Evolutionary conservation across 2,113 vertebrate species (phyloP).

Genomic region (Bucco capensis): DNA sequence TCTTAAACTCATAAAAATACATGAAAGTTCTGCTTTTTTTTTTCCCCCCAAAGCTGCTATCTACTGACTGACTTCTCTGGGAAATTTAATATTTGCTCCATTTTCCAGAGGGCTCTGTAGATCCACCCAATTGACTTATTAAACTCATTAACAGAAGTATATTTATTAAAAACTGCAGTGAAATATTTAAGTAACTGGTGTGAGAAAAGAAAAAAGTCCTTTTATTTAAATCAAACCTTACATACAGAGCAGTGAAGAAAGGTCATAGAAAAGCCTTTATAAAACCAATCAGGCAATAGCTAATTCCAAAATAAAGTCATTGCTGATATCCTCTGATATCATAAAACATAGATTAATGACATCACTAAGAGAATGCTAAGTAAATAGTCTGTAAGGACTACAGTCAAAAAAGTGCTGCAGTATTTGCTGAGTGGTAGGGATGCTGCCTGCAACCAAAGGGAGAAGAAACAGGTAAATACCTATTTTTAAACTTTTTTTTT

Average conservation of each 20-base stretch:
- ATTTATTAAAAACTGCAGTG: not conserved
- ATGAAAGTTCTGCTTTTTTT: not conserved
- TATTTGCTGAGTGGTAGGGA: not conserved
- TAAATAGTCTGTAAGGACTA: not conserved
- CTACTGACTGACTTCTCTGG: not conserved
- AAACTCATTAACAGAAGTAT: not conserved
- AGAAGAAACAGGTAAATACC: not conserved
- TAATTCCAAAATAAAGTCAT: not conserved
- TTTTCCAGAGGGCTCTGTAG: not conserved
- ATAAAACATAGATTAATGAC: not conserved
- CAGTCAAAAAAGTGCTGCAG: not conserved
- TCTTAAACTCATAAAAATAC: not conserved
- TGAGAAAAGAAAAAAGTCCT: not conserved
- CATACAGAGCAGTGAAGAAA: not conserved
- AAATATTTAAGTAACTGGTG: not conserved
- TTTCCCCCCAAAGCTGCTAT: not conserved
- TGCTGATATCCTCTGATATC: not conserved
- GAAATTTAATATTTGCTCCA: not conserved
- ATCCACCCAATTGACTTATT: not conserved
- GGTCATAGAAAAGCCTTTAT: not conserved
- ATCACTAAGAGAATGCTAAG: not conserved
- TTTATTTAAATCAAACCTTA: not conserved
- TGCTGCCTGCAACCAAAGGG: not conserved
- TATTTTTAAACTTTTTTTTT: not conserved
- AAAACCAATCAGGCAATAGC: not conserved